These are phyloP conservation scores for Sternotherus odoratus DNA, from an alignment of 2,797 vertebrate species.

Conservation along the genomic window DNA sequence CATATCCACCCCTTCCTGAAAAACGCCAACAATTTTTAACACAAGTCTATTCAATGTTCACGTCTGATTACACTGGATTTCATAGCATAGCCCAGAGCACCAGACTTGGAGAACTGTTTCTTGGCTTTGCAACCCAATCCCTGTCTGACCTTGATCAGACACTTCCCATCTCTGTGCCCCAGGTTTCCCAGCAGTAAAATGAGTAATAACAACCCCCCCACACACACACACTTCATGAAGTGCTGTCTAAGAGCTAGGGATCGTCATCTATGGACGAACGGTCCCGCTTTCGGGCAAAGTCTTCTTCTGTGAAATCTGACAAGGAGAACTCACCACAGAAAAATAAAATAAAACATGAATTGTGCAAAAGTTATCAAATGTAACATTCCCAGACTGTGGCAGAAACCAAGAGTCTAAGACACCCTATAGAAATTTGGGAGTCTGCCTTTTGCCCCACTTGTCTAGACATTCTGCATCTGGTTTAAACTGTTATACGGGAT, in stretches of 20 bases:
- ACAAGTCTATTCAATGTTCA: background rate
- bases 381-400: background rate
- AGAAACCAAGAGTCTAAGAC: background rate
- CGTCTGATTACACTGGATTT: background rate
- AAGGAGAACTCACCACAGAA: background rate
- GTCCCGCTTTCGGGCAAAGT: background rate
- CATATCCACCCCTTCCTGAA: background rate
- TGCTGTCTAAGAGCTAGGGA: background rate
- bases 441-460: background rate
- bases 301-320: background rate
- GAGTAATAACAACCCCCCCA: background rate
- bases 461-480: background rate
- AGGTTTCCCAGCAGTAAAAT: background rate
- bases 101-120: background rate
- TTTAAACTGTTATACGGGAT: background rate
- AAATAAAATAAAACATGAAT: background rate
- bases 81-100: background rate
- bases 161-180: background rate
- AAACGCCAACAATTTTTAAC: background rate
- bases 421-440: background rate
- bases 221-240: background rate
- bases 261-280: background rate
- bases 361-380: background rate
- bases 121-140: background rate
- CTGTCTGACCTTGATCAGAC: background rate